These are phyloP conservation scores for Stratiomys singularior DNA, from an alignment of 2,888 invertebrate species.

Conservation along the genomic window DNA sequence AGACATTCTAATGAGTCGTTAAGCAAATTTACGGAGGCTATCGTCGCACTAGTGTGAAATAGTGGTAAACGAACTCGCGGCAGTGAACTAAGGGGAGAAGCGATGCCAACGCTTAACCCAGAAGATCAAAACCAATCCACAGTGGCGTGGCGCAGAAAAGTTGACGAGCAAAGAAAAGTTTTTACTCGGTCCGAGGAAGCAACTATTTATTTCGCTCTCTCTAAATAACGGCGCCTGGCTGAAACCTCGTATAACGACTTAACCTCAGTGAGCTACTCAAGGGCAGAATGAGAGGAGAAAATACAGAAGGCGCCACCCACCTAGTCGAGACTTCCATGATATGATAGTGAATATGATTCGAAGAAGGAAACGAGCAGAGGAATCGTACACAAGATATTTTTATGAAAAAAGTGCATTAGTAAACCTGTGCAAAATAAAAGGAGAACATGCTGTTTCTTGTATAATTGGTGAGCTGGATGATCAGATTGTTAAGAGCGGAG, in stretches of 20 bases:
- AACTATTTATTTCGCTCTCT: conserved; percentile 44
- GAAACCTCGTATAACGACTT: conserved; percentile 35
- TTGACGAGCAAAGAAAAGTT: conserved; percentile 39
- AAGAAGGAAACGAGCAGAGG: conserved; percentile 8
- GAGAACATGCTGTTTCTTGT: conserved; percentile 45
- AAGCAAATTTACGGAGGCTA: neutral
- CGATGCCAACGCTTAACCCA: conserved; percentile 39
- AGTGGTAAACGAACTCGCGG: neutral
- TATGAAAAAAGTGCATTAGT: conserved; percentile 34
- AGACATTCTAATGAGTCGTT: neutral
- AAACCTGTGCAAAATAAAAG: conserved; percentile 23
- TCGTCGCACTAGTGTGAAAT: neutral
- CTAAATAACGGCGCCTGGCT: conserved; percentile 36
- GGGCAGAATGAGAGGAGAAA: conserved; percentile 33
- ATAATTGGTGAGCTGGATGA: conserved; percentile 45
- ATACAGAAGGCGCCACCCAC: conserved; percentile 26
- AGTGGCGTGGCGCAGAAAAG: conserved; percentile 28
- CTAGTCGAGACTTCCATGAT: conserved; percentile 7
- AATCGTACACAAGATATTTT: conserved; percentile 41
- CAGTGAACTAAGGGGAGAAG: conserved; percentile 17
- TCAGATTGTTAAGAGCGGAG: conserved; percentile 35
- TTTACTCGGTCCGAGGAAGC: conserved; percentile 43
- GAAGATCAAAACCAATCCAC: conserved; percentile 42
- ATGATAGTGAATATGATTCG: conserved; percentile 16
- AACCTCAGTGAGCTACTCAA: neutral